Evolutionary conservation across 2,113 vertebrate genomes (phyloP), one percentile per base, ranked within the genome.

Genomic region (Laticauda colubrina): DNA sequence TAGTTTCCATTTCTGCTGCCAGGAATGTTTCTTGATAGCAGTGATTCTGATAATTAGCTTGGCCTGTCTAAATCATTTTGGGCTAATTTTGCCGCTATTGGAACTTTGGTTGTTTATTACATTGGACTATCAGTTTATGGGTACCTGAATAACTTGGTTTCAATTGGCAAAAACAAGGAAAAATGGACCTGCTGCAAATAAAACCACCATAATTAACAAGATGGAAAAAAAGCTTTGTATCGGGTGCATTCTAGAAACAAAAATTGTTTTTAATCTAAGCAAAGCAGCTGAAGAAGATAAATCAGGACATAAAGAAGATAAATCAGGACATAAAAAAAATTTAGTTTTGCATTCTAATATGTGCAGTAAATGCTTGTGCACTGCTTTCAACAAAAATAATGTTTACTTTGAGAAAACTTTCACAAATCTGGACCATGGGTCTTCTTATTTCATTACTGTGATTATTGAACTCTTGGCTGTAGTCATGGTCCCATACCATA

Each of bases 61-160:
- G n/a, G 85, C 81, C 85, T 6, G 11, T 43, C 0, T 20, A 75
- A 9, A 39, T 45, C 2, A 0, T 14, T 14, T 85, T 91, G 0
- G 12, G 81, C 54, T 92, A 15, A 45, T 93, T 81, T 20, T 18
- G 45, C n/a, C 6, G 64, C 21, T 1, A 1, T 26, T 81, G 69
- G 21, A 91, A 11, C 12, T 24, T 26, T 21, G 4, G 10, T 0
- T 0, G 4, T 24, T 2, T 0, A 6, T 26, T 2, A 29, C 21
- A 87, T 91, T 85, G 93, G 89, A 56, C 12, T 12, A 0, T 81
- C 87, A 91, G 54, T 90, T 91, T 61, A 55, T n/a, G 75, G 21
- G 20, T 4, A 45, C 51, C 92, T 90, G 3, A 54, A 0, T 61
- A 88, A 8, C 34, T 91, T 91, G 43, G 23, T 81, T 87, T 81